Conservation (phyloP, 2,113 vertebrate species). For the Acanthochromis polyacanthus region DNA sequence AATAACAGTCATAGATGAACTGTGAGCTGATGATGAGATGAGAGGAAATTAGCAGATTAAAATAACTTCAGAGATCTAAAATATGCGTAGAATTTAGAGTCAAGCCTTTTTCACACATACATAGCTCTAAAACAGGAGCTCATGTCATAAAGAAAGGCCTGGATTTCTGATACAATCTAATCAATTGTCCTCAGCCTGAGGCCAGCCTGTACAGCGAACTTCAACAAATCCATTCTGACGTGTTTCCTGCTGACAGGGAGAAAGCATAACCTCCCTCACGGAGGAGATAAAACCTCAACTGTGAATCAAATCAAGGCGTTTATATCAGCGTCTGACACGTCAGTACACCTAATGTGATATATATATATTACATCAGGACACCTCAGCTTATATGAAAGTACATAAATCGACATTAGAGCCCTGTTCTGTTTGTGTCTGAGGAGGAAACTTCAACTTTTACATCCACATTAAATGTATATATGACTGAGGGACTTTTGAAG, state of each 20-base stretch:
- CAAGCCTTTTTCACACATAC: background rate
- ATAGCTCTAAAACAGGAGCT: constrained; percentile 3
- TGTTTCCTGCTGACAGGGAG: constrained; percentile 45
- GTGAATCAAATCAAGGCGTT: constrained; percentile 42
- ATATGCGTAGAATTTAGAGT: background rate
- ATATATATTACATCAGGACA: constrained; percentile 32
- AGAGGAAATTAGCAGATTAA: background rate
- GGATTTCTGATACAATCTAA: constrained; percentile 40
- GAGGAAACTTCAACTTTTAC: background rate
- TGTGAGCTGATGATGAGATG: background rate
- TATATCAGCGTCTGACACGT: constrained; percentile 35
- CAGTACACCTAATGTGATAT: constrained; percentile 28
- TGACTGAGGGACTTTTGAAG: no score
- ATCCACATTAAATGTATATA: background rate
- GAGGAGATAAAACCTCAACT: constrained; percentile 22
- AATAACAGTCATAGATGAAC: background rate
- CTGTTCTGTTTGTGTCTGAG: background rate
- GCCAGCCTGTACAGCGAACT: constrained; percentile 28
- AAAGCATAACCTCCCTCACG: constrained; percentile 19
- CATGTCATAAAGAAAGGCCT: background rate
- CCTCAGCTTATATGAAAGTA: constrained; percentile 49
- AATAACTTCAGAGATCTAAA: background rate
- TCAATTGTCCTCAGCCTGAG: constrained; percentile 55
- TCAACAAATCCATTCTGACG: constrained; percentile 37
- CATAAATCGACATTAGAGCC: constrained; percentile 50